These are phyloP conservation scores for Motacilla alba DNA, from an alignment of 2,113 vertebrate species.

Conservation along the genomic window DNA sequence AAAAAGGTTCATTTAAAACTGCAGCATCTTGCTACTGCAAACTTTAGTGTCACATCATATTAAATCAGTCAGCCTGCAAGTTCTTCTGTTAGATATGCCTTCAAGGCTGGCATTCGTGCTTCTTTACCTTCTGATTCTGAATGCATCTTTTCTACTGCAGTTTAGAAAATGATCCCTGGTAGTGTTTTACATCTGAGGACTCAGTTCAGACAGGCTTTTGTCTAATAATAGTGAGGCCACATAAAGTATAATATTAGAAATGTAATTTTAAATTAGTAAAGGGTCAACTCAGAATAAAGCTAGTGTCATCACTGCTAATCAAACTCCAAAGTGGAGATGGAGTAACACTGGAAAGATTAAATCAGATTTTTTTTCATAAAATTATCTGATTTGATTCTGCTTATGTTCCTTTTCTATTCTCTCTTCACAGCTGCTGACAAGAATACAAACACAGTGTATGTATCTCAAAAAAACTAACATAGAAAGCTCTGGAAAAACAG, in stretches of 20 bases:
- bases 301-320: constrained; percentile 28
- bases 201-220: not conserved
- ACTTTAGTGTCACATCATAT: not conserved
- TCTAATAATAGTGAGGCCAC: not conserved
- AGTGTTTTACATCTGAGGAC: not conserved
- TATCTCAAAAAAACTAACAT: not conserved
- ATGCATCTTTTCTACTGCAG: not conserved
- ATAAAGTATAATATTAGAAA: not conserved
- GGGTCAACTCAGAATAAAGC: not conserved
- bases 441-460: not conserved
- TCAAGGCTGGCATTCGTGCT: not conserved
- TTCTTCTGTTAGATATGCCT: not conserved
- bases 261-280: not conserved
- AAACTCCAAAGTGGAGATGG: not conserved
- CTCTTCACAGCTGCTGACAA: not conserved
- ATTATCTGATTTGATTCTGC: not conserved
- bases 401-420: not conserved
- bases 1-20: not conserved
- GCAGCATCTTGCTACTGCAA: not conserved
- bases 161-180: constrained; percentile 14
- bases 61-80: not conserved
- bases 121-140: not conserved
- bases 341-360: not conserved
- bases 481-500: not conserved
- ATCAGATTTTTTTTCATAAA: not conserved